Evolutionary conservation across 2,113 vertebrate species (phyloP).

Genomic region (Phrynosoma blainvillii): DNA sequence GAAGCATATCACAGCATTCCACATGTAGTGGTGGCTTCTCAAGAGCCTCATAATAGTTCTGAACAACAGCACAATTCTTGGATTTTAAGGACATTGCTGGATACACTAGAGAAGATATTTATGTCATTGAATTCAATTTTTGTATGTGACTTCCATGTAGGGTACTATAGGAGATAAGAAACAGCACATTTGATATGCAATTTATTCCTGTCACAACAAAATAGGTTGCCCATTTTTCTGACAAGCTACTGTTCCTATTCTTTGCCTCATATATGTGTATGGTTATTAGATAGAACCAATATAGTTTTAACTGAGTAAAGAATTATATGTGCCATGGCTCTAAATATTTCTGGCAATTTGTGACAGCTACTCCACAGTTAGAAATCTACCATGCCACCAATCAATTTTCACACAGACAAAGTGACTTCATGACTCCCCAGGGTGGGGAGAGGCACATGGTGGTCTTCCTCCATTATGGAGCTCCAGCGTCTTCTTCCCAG

Average conservation of each 20-base stretch:
- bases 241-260: background rate
- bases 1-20: background rate
- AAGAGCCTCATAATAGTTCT: slow-evolving; percentile 5
- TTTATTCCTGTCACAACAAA: background rate
- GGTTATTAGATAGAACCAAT: background rate
- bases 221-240: background rate
- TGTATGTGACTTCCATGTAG: background rate
- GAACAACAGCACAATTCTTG: background rate
- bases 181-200: background rate
- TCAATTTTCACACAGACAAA: too few species aligned
- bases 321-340: background rate
- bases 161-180: background rate
- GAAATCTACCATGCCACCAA: too few species aligned
- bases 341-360: background rate
- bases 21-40: background rate
- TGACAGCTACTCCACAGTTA: background rate
- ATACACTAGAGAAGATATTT: background rate
- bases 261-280: background rate
- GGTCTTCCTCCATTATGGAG: too few species aligned
- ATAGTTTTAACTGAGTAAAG: background rate
- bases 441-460: too few species aligned
- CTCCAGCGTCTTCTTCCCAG: too few species aligned
- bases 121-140: background rate
- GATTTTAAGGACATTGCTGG: background rate
- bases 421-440: too few species aligned